These are phyloP conservation scores for Cyclina sinensis DNA, from an alignment of 1,140 invertebrate genomes.

Conservation along the genomic window DNA sequence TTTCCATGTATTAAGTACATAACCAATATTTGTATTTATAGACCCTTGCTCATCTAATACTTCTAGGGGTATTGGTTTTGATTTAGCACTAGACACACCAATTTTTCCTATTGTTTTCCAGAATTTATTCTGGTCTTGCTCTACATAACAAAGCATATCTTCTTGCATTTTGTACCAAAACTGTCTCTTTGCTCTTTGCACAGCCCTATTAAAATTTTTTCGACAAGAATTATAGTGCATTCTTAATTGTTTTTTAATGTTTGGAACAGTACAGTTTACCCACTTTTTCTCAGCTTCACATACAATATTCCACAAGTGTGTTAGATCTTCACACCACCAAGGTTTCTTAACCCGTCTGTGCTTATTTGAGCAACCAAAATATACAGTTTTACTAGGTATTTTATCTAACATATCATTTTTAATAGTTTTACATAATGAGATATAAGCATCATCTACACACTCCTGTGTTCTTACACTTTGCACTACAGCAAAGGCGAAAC, in stretches of 20 bases:
- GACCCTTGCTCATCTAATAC: neutral
- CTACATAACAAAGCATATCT: neutral
- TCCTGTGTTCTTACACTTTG: neutral
- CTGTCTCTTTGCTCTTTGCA: neutral
- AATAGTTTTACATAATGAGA: conserved; percentile 12
- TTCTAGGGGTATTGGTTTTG: conserved; percentile 1
- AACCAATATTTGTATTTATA: neutral
- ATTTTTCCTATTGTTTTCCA: conserved; percentile 1
- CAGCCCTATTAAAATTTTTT: conserved; percentile 7
- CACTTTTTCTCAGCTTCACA: neutral
- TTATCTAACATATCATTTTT: conserved; percentile 15
- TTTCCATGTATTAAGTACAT: neutral
- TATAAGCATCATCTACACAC: conserved; percentile 3
- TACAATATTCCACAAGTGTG: conserved; percentile 6
- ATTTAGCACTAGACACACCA: neutral
- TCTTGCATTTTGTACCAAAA: conserved; percentile 5
- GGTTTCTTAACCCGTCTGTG: conserved; percentile 13
- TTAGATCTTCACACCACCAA: conserved; percentile 26
- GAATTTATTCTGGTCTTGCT: conserved; percentile 2
- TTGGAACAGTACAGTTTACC: neutral
- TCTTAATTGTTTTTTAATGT: neutral
- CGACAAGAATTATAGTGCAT: neutral
- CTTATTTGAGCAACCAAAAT: neutral
- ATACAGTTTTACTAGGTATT: conserved; percentile 11
- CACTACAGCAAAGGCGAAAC: too few species aligned